Base-by-base conservation (phyloP, 1,140 invertebrate species). In the Chrysoperla carnea region DNA sequence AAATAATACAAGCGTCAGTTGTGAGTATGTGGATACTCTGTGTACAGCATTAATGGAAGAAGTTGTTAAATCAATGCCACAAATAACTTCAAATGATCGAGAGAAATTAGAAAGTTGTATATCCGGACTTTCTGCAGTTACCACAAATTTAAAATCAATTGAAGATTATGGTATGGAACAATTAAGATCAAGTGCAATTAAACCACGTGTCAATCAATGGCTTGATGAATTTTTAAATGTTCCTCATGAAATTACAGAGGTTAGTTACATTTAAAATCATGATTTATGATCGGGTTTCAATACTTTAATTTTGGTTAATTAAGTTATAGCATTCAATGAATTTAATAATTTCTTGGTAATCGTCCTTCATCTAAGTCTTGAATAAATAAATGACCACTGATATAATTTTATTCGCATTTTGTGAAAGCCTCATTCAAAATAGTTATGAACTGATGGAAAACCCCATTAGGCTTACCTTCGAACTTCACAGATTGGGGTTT, bases 1-100 rank as follows among this genome's bases (percentile, higher is more conserved):
- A 43, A 94, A 93, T 57, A 94, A 95, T 63, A 79, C 86, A n/a
- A 91, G 95, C 60, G 74, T 80, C 6, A 88, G 87, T 46, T 83
- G 79, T 49, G 90, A 95, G 59, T 93, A 90, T 62, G 75, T 91
- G 8, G 84, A 85, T 50, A 81, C 83, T 0, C 59, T 93, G 6
- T 78, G 74, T 52, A 71, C 70, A 49, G 78, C 70, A 45, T 70
- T 93, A 49, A 70, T 78, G 47, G 68, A 67, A n/a, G 81, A 84
- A 58, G 78, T 83, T 36, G 61, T 69, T 14, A 64, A 66, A 39
- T 66, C 72, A 7, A 73, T 81, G 49, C 69, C 72, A 29, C 61
- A 65, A 38, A 73, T 79, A 58, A 73, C 65, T 28, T 49, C 56
- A 11, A 77, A 75, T 43, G 78, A 84, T 48, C 67, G 69, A 46